Conservation (phyloP, 2,797 vertebrate species). For the Tiaroga cobitis region DNA sequence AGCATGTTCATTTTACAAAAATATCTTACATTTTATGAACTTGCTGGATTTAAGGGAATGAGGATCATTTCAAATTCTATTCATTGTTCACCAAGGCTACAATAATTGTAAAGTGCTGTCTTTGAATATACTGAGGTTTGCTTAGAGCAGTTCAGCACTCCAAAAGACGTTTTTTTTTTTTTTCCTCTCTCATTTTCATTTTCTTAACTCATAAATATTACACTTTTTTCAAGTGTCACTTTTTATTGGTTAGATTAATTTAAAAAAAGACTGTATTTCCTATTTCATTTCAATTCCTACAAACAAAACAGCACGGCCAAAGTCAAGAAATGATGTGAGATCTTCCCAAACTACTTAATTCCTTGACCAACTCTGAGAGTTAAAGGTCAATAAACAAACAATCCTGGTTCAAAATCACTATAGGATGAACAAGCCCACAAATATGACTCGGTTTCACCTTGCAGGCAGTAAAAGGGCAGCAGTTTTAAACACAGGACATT, state of each 20-base stretch:
- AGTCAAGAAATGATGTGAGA: neutral
- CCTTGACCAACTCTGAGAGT: slow-evolving; percentile 30
- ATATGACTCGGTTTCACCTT: slow-evolving; percentile 54
- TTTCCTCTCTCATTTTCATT: neutral
- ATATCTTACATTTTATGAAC: slow-evolving; percentile 28
- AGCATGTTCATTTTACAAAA: slow-evolving; percentile 23
- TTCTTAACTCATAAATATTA: neutral
- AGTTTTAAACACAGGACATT: slow-evolving; percentile 28
- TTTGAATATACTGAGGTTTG: slow-evolving; percentile 2
- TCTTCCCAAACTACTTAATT: neutral
- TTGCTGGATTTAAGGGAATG: slow-evolving; percentile 8
- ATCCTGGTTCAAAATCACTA: slow-evolving; percentile 64
- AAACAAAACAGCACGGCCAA: neutral
- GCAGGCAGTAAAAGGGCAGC: slow-evolving; percentile 45
- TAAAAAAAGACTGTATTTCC: neutral
- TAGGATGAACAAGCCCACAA: slow-evolving; percentile 57
- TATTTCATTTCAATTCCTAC: neutral
- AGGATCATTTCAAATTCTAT: neutral
- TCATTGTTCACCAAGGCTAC: slow-evolving; percentile 1
- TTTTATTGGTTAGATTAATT: neutral
- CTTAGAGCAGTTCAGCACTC: neutral
- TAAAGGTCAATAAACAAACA: slow-evolving; percentile 74
- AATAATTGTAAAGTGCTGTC: neutral
- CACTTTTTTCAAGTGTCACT: neutral
- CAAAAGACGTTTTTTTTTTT: neutral